These are phyloP conservation scores for Rallus crepitans DNA, from an alignment of 2,797 vertebrate genomes.

Conservation along the genomic window DNA sequence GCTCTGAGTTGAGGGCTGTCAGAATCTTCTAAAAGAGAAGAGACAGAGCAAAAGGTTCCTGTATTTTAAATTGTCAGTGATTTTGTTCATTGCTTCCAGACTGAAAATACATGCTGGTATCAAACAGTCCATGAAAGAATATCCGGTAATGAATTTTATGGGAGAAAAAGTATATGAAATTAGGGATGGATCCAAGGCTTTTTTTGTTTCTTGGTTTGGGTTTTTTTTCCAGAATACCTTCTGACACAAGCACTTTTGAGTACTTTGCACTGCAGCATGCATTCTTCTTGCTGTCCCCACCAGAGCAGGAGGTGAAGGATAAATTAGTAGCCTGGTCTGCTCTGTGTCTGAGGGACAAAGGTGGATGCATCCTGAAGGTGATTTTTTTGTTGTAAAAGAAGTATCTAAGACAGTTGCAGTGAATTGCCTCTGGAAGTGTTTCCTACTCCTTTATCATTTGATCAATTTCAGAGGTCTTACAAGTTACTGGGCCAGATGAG, in stretches of 20 bases:
- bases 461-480: background rate
- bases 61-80: background rate
- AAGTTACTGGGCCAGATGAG: background rate
- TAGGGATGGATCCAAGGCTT: background rate
- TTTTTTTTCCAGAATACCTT: background rate
- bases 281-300: background rate
- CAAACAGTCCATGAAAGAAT: background rate
- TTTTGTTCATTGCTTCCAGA: background rate
- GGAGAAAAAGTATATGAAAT: background rate
- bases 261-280: background rate
- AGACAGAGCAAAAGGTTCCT: background rate
- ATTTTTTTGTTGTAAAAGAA: background rate
- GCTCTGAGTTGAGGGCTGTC: background rate
- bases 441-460: background rate
- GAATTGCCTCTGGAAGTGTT: background rate
- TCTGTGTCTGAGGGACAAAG: background rate
- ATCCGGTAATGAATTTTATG: background rate
- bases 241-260: background rate
- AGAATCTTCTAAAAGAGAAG: background rate
- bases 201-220: background rate
- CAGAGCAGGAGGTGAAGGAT: background rate
- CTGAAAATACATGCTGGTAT: background rate
- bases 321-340: background rate
- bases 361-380: background rate
- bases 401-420: background rate